These are phyloP conservation scores for Aphelenchoides fujianensis DNA, from an alignment of 1,140 invertebrate species.

Conservation along the genomic window DNA sequence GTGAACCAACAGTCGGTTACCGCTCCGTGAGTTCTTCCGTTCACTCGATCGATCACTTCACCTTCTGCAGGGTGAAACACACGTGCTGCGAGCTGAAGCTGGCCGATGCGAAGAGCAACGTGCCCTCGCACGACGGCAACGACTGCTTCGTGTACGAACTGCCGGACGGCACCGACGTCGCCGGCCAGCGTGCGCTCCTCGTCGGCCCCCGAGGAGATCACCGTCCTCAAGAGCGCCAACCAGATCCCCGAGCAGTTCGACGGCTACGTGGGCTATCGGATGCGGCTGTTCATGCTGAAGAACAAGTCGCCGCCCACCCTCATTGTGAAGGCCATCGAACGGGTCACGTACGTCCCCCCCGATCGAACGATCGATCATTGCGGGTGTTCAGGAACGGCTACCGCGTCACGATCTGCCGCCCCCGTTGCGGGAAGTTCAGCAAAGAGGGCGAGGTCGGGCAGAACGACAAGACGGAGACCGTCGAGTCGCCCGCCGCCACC, in stretches of 20 bases:
- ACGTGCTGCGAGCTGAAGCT: slow-evolving; percentile 51
- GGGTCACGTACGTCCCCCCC: slow-evolving; percentile 48
- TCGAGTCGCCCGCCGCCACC: slow-evolving; percentile 25
- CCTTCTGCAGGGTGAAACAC: slow-evolving; percentile 55
- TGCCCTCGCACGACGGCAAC: slow-evolving; percentile 55
- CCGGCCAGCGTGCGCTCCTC: slow-evolving; percentile 1
- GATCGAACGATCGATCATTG: not conserved
- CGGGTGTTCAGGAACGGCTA: slow-evolving; percentile 53
- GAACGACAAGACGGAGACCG: slow-evolving; percentile 33
- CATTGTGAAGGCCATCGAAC: slow-evolving; percentile 59
- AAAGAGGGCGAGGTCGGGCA: slow-evolving; percentile 41
- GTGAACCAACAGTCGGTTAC: slow-evolving; percentile 52
- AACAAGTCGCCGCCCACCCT: slow-evolving; percentile 60
- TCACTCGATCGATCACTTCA: slow-evolving; percentile 18
- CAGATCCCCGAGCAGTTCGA: slow-evolving; percentile 61
- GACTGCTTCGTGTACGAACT: slow-evolving; percentile 62
- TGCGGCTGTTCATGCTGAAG: slow-evolving; percentile 55
- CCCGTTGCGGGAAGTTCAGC: slow-evolving; percentile 52
- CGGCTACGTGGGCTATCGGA: slow-evolving; percentile 57
- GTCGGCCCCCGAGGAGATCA: slow-evolving; percentile 30
- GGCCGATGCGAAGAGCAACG: slow-evolving; percentile 20
- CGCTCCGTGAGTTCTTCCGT: slow-evolving; percentile 54
- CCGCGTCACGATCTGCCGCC: slow-evolving; percentile 61
- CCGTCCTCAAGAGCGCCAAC: slow-evolving; percentile 50
- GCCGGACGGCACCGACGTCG: slow-evolving; percentile 46